Evolutionary conservation across 2,113 vertebrate species (phyloP), one percentile per base, ranked within the genome.

Genomic region (Ginglymostoma cirratum): DNA sequence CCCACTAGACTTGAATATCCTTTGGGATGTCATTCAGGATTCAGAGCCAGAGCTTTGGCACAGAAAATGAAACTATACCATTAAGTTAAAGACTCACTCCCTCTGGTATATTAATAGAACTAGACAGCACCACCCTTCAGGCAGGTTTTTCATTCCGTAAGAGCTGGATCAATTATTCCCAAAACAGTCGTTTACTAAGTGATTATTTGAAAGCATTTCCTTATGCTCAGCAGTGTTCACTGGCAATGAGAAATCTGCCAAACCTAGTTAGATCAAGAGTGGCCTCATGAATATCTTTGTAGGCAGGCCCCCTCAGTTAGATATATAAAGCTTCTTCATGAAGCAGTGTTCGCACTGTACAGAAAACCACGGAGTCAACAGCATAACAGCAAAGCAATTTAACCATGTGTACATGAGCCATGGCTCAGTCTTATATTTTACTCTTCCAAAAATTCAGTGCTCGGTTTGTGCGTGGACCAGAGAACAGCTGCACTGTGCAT

Each of bases 121-220:
- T 61, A 38, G 61, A 92, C 89, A 66, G 61, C 55, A 92, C 14
- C 89, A 92, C 89, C 89, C 89, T 92, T 92, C 61, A 38, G 55
- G 89, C 89, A 92, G 65, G 34, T n/a, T 65, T 92, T 66, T n/a
- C 34, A 92, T 92, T 92, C 89, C 61, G n/a, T 65, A 92, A 66
- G 55, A 66, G 30, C 61, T 92, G 55, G 55, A 34, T 92, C 89
- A 92, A 92, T 92, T 92, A 92, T 66, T 92, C 89, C 55, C 89
- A 92, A 92, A 92, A 66, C 89, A 92, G 89, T 66, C 19, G 55
- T 92, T 92, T 92, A 92, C 89, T 66, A 92, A 92, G 89, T 92
- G 89, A 66, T 92, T 92, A 92, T 92, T 92, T 92, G 89, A 92
- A 92, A 92, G 61, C 61, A 92, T 92, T 92, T 92, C 55, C 89